phyloP scores from a whole-genome alignment of 2,888 invertebrate genomes.

The Drosophila ezoana region DNA sequence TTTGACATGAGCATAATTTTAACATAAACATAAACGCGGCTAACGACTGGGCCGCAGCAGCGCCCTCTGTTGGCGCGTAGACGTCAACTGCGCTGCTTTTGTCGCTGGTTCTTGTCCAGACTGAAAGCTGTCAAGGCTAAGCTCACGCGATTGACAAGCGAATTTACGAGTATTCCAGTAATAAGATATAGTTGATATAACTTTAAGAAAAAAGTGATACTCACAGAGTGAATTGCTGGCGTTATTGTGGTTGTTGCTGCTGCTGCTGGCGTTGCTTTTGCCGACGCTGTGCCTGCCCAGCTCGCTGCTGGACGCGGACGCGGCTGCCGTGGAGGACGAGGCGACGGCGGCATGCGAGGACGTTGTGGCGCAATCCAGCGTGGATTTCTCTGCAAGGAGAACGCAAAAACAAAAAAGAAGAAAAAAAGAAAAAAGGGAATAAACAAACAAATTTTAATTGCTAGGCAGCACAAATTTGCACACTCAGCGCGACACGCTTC shows the following conservation, averaged over 20 bases:
- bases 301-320: conserved; percentile 63
- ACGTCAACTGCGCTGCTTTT: neutral
- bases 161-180: neutral
- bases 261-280: conserved; percentile 78
- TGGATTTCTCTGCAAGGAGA: conserved; percentile 83
- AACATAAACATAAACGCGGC: neutral
- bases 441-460: conserved; percentile 66
- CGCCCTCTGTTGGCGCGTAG: conserved; percentile 43
- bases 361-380: conserved; percentile 79
- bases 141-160: conserved; percentile 41
- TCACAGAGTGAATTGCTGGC: conserved; percentile 73
- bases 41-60: neutral
- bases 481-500: conserved; percentile 71
- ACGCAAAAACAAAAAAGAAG: conserved; percentile 45
- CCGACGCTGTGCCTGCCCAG: conserved; percentile 73
- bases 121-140: conserved; percentile 76
- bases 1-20: neutral
- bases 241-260: conserved; percentile 37
- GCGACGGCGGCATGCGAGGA: conserved; percentile 73
- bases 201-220: conserved; percentile 46
- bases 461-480: conserved; percentile 71
- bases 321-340: conserved; percentile 48
- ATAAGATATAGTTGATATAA: conserved; percentile 1
- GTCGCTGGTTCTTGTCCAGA: conserved; percentile 60
- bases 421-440: conserved; percentile 22